phyloP scores from a whole-genome alignment of 2,113 vertebrate genomes.

The Nesogale talazaci region DNA sequence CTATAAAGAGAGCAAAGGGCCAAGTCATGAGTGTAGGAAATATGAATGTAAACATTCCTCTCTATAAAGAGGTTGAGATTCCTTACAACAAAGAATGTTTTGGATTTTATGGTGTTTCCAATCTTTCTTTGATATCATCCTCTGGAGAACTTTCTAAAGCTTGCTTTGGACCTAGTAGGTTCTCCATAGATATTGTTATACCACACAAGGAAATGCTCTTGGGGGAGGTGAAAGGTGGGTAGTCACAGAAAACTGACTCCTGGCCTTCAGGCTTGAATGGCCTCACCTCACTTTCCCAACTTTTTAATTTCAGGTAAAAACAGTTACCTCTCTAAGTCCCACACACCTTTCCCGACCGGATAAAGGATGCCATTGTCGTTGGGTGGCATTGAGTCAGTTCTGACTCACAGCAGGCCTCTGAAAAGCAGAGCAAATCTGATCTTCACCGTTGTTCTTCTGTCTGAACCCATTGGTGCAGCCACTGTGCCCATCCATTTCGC shows the following conservation, averaged over 20 bases:
- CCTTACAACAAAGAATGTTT: not conserved
- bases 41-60: accelerated
- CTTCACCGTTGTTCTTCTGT: too few species aligned
- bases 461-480: too few species aligned
- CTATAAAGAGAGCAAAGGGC: not conserved
- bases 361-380: too few species aligned
- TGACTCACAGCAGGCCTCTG: too few species aligned
- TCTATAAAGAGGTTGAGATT: not conserved
- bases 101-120: not conserved
- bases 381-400: too few species aligned
- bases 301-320: not conserved
- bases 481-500: too few species aligned
- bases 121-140: not conserved
- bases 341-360: too few species aligned
- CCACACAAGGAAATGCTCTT: not conserved
- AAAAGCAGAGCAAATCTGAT: too few species aligned
- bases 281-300: not conserved
- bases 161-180: too few species aligned
- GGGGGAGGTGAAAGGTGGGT: not conserved
- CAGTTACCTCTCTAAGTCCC: not conserved
- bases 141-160: not conserved
- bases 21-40: too few species aligned
- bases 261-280: not conserved
- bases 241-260: not conserved
- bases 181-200: not conserved